Conservation (phyloP, 2,113 vertebrate genomes). For the Piaya cayana region DNA sequence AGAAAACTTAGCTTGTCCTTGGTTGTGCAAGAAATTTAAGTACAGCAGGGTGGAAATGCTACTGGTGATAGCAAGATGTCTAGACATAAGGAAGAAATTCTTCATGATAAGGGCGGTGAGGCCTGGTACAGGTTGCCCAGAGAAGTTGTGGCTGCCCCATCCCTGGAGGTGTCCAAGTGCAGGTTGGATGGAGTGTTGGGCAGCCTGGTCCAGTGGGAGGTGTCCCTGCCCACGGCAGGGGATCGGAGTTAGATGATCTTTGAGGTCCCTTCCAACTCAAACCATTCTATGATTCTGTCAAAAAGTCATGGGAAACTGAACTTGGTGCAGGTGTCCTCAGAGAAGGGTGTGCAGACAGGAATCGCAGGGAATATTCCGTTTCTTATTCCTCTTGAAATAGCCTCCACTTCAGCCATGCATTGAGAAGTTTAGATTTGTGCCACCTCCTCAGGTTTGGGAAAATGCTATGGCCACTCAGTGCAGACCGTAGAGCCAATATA, state of each 20-base stretch:
- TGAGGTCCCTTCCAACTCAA: too few species aligned
- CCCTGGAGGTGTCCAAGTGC: too few species aligned
- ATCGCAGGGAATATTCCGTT: neutral
- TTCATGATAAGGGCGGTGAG: too few species aligned
- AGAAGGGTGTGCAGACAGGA: neutral
- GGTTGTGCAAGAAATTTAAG: neutral
- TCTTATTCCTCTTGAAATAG: neutral
- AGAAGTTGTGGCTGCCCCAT: too few species aligned
- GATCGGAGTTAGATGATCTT: too few species aligned
- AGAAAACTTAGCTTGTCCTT: neutral
- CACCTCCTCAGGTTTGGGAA: neutral
- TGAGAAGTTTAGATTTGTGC: neutral
- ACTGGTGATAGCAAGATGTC: neutral
- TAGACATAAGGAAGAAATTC: too few species aligned
- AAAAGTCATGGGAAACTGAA: neutral
- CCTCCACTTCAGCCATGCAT: rapidly evolving
- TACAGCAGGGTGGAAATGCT: neutral
- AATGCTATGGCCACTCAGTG: neutral
- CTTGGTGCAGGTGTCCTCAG: neutral
- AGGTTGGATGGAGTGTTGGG: too few species aligned
- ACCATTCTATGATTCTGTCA: too few species aligned
- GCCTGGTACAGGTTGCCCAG: too few species aligned
- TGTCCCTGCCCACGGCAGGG: too few species aligned
- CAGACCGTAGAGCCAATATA: too few species aligned
- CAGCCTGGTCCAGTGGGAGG: too few species aligned